Evolutionary conservation across 2,888 invertebrate genomes (phyloP), one percentile per base, ranked within the genome.

Genomic region (Drosophila paranaensis): DNA sequence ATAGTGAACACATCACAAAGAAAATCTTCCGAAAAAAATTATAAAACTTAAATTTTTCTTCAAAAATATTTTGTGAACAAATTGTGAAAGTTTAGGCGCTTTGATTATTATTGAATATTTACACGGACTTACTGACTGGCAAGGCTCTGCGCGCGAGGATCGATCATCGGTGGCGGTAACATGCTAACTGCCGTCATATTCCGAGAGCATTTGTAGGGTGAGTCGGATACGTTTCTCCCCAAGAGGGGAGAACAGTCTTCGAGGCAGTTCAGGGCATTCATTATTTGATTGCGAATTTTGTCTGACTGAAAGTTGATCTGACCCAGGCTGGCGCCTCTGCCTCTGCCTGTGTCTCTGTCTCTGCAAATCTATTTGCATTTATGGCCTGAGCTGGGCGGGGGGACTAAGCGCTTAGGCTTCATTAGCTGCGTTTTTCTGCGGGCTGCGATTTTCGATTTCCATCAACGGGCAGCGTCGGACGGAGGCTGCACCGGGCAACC

Each of bases 401-500:
- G 54, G 55, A 61, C 63, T 55, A 46, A 74, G 57, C 77, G 69
- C 69, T 71, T 70, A 62, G 67, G 83, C 67, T 70, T 78, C 78
- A 90, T 85, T 89, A 74, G 74, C 71, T 70, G 87, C 74, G 71
- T 74, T 82, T 86, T 85, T 85, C 90, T 89, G 87, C 85, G 83
- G 90, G 85, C 85, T 51, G 62, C 58, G 54, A 60, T 71, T 68
- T 70, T 68, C 74, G 58, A 42, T 70, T 71, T 73, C n/a, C 74
- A 69, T 65, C 66, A 54, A 56, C 9, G 30, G n/a, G 20, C 20
- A 20, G 2, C 1, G 20, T 2, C 20, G 30, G 48, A 30, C 75
- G 50, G 25, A 20, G 37, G 48, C 25, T 13, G 40, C 35, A 14
- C 40, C 42, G 25, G 37, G 25, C 13, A 40, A 27, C 45, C 57